A percentile compares a stretch with the other conserved stretches of the same genome.
Conservation (phyloP, 2,888 invertebrate genomes). For the Thelaira solivaga region DNA sequence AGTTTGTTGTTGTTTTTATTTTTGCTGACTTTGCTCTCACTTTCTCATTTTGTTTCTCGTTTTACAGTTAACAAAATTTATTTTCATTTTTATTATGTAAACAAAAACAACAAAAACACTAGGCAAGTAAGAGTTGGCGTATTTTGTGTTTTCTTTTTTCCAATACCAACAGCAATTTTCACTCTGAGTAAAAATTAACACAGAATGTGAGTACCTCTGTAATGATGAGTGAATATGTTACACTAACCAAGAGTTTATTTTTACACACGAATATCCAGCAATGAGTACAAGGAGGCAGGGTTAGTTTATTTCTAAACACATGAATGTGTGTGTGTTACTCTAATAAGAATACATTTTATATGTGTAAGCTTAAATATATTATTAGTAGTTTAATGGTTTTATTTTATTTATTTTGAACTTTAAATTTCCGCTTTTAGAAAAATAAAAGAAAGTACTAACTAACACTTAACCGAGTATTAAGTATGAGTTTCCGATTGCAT, state of each 20-base stretch:
- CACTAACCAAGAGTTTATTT: slow-evolving; percentile 21
- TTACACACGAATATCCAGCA: background rate
- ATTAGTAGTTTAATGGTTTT: background rate
- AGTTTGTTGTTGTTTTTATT: slow-evolving; percentile 15
- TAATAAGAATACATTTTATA: slow-evolving; percentile 5
- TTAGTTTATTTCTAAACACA: background rate
- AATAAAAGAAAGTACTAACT: background rate
- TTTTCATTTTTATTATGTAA: slow-evolving; percentile 35
- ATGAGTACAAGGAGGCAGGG: background rate
- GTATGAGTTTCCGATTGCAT: background rate
- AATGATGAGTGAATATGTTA: slow-evolving; percentile 10
- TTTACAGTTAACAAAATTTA: slow-evolving; percentile 39
- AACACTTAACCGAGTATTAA: background rate
- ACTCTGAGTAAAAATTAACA: background rate
- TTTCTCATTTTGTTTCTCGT: slow-evolving; percentile 10
- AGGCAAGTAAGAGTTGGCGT: slow-evolving; percentile 49
- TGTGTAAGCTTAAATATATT: slow-evolving; percentile 21
- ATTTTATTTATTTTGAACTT: slow-evolving; percentile 43
- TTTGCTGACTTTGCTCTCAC: slow-evolving; percentile 33
- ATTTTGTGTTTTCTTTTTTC: too few relatives aligned
- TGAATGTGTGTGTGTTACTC: background rate
- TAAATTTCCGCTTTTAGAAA: slow-evolving; percentile 29
- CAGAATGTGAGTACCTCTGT: slow-evolving; percentile 3
- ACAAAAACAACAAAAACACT: slow-evolving; percentile 8
- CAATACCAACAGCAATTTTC: slow-evolving; percentile 22